These are phyloP conservation scores for Pampus argenteus DNA, from an alignment of 2,797 vertebrate genomes.

Conservation along the genomic window DNA sequence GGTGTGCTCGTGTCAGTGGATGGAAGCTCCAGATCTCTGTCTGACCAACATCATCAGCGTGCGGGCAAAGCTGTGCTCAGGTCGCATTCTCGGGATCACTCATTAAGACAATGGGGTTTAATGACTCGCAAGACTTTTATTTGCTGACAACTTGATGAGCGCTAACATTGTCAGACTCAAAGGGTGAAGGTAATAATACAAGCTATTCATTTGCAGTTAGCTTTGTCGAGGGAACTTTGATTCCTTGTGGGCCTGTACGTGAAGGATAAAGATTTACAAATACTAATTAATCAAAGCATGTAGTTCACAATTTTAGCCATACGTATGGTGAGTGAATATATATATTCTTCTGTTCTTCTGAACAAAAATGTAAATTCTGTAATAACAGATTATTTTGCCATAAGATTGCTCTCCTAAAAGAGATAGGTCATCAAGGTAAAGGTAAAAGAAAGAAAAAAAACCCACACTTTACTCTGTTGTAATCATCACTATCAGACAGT, in stretches of 20 bases:
- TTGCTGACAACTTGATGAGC: slow-evolving; percentile 52
- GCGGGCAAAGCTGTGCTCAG: slow-evolving; percentile 31
- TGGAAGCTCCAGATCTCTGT: slow-evolving; percentile 25
- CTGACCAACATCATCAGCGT: slow-evolving; percentile 30
- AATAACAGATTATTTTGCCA: neutral
- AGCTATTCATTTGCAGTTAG: slow-evolving; percentile 50
- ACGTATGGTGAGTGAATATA: neutral
- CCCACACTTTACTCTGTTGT: neutral
- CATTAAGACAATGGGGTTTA: slow-evolving; percentile 68
- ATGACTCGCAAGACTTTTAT: slow-evolving; percentile 64
- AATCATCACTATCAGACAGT: neutral
- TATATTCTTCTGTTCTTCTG: neutral
- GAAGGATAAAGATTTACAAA: neutral
- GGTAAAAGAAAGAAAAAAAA: too few species aligned
- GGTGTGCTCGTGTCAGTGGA: neutral
- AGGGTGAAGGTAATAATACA: slow-evolving; percentile 32
- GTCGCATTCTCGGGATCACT: slow-evolving; percentile 52
- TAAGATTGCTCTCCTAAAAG: too few species aligned
- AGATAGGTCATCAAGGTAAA: too few species aligned
- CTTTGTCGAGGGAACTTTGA: slow-evolving; percentile 13
- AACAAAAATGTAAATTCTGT: neutral
- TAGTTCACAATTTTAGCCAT: neutral
- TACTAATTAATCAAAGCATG: neutral
- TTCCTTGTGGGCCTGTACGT: neutral
- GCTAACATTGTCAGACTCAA: slow-evolving; percentile 18